Percentiles rank a stretch among this genome's conserved stretches.
phyloP scores from a whole-genome alignment of 2,888 invertebrate genomes.

The Nezara viridula region DNA sequence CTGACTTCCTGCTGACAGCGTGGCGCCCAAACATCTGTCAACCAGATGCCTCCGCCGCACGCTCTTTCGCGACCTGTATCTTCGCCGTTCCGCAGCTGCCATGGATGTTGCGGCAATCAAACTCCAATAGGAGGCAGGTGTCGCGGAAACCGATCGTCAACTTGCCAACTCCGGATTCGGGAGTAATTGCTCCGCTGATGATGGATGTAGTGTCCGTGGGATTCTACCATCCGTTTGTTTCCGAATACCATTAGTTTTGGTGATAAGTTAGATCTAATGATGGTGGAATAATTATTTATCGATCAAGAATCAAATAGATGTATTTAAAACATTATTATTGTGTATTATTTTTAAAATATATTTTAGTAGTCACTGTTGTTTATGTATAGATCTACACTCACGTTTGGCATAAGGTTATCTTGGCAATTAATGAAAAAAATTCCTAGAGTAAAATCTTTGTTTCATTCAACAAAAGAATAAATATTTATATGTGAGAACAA shows the following conservation, averaged over 20 bases:
- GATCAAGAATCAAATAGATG: not conserved
- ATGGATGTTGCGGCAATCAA: not conserved
- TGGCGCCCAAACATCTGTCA: constrained; percentile 22
- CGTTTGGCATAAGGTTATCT: no score
- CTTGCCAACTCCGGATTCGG: not conserved
- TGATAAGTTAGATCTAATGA: not conserved
- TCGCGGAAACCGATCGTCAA: constrained; percentile 3
- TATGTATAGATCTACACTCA: no score
- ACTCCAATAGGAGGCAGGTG: constrained; percentile 30
- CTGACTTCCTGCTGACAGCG: constrained; percentile 12
- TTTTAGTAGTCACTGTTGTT: no score
- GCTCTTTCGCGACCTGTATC: not conserved
- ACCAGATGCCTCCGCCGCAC: not conserved
- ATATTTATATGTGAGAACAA: no score
- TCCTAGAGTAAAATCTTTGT: no score
- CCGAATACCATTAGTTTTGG: not conserved
- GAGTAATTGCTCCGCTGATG: not conserved
- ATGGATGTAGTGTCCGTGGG: constrained; percentile 14
- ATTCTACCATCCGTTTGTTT: not conserved
- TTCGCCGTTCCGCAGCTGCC: not conserved
- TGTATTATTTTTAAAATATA: not conserved
- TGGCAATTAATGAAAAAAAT: no score
- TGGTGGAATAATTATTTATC: not conserved
- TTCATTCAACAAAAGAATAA: no score
- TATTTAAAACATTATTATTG: not conserved